Conservation (phyloP, 2,888 invertebrate species). For the Spodoptera picta region DNA sequence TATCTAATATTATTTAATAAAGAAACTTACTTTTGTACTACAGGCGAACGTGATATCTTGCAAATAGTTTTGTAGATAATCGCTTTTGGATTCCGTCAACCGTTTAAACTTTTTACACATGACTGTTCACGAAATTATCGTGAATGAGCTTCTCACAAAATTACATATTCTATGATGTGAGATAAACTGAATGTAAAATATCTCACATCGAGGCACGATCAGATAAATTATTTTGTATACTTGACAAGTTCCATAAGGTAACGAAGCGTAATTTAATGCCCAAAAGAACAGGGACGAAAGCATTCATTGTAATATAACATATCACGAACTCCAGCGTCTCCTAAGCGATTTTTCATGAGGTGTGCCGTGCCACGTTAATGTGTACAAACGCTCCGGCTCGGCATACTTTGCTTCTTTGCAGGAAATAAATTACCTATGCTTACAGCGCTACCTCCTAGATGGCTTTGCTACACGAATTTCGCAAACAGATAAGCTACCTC, state of each 20-base stretch:
- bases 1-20: too few species aligned
- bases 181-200: neutral
- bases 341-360: slow-evolving; percentile 88
- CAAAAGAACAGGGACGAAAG: slow-evolving; percentile 51
- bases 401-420: slow-evolving; percentile 84
- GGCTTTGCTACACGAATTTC: slow-evolving; percentile 73
- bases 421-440: slow-evolving; percentile 84
- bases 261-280: slow-evolving; percentile 54
- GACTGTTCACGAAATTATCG: neutral
- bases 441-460: slow-evolving; percentile 67
- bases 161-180: neutral
- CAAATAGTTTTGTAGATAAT: neutral
- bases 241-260: slow-evolving; percentile 17
- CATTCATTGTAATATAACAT: slow-evolving; percentile 62
- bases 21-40: neutral
- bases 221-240: slow-evolving; percentile 5
- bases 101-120: slow-evolving; percentile 7
- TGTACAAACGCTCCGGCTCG: slow-evolving; percentile 85
- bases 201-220: neutral
- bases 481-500: slow-evolving; percentile 72
- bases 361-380: slow-evolving; percentile 83
- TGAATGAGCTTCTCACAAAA: neutral
- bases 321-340: slow-evolving; percentile 73
- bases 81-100: slow-evolving; percentile 8
- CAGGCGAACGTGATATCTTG: neutral